Conservation (phyloP, 2,888 invertebrate genomes). For the Minunthozetes semirufus region DNA sequence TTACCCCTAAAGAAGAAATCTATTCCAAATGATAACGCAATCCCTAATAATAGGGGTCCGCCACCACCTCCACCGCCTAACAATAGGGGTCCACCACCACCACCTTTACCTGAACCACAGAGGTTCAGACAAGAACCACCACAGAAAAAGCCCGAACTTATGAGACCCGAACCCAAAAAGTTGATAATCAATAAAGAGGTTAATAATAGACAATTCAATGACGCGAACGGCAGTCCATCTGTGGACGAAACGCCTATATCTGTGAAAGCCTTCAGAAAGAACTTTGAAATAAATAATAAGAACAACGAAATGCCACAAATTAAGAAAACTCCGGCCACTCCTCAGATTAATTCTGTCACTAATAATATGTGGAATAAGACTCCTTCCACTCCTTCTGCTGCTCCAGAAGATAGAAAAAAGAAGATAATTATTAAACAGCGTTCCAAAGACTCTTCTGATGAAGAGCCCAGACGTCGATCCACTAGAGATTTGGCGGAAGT, state of each 20-base stretch:
- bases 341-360: conserved; percentile 12
- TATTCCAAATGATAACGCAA: background rate
- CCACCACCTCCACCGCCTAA: conserved; percentile 21
- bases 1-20: conserved; percentile 35
- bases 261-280: conserved; percentile 22
- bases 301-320: background rate
- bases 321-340: conserved; percentile 26
- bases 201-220: background rate
- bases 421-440: conserved; percentile 27
- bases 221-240: background rate
- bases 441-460: conserved; percentile 18
- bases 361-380: conserved; percentile 31
- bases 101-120: background rate
- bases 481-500: conserved; percentile 32
- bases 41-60: background rate
- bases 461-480: conserved; percentile 20
- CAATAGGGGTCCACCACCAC: background rate
- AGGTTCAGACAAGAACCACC: background rate
- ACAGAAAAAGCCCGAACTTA: background rate
- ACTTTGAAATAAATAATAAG: background rate
- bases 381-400: conserved; percentile 4
- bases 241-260: conserved; percentile 34
- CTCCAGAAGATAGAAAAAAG: conserved; percentile 30
- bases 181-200: conserved; percentile 13
- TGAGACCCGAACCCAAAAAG: conserved; percentile 25